Evolutionary conservation across 2,797 vertebrate species (phyloP), one percentile per base, ranked within the genome.

Genomic region (Margarornis squamiger): DNA sequence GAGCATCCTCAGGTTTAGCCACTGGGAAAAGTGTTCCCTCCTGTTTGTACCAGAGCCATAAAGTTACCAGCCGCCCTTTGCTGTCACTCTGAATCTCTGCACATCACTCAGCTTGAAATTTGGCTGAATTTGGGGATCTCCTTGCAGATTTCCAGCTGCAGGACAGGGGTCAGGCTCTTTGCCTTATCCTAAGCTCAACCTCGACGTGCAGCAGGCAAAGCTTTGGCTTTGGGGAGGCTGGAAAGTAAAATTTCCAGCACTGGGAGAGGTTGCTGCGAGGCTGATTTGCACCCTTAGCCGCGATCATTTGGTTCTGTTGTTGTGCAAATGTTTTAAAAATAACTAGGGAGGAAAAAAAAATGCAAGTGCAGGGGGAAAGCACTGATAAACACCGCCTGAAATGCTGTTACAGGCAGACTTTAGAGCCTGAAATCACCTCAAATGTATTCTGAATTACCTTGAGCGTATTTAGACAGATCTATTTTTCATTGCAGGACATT

Each of bases 401-500:
- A 92, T 86, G 93, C 84, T 92, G 81, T 92, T 86, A 70, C 72
- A 75, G 83, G 86, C 96, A 72, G 92, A 77, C 68, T 91, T 97
- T 93, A 79, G 93, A 93, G 96, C 74, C 84, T 92, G 92, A 95
- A 95, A 97, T 96, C 94, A 91, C 92, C 93, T 97, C 92, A 94
- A 77, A 96, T 96, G 79, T 89, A 92, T 93, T 96, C 97, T 93
- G 96, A 97, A 97, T 96, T 97, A 97, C 92, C 93, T 95, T 95
- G 96, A 97, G 94, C 92, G 61, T 96, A 94, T 96, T 97, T 97
- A 97, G 96, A 96, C 86, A 95, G 93, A 91, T 88, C 86, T 95
- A 94, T 95, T 91, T 97, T 97, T 97, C 97, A 95, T 98, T 90
- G 96, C 94, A 95, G 90, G 92, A 94, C 95, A 93, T 97, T 96